Conservation (phyloP, 2,888 invertebrate genomes). For the Acanthoscelides obtectus region DNA sequence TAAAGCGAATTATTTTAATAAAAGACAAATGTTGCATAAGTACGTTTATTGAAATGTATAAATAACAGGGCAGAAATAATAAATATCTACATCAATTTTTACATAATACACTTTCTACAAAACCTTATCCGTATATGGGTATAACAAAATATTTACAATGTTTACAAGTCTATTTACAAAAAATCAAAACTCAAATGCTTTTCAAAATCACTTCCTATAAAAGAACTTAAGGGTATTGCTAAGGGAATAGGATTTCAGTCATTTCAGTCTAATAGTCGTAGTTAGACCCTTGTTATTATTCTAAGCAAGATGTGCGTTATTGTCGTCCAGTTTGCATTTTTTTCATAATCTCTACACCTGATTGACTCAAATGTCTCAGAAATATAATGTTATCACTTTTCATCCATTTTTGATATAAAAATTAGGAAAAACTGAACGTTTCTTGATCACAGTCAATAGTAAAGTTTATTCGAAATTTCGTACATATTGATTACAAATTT, state of each 20-base stretch:
- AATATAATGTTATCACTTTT: too few species aligned
- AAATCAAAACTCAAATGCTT: conserved; percentile 15
- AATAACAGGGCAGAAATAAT: conserved; percentile 37
- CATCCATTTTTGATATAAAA: too few species aligned
- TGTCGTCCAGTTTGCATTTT: not conserved
- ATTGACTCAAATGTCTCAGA: not conserved
- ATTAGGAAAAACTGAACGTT: too few species aligned
- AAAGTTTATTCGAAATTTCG: too few species aligned
- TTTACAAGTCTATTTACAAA: conserved; percentile 23
- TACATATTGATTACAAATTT: too few species aligned
- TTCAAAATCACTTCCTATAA: conserved; percentile 28
- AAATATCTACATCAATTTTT: conserved; percentile 38
- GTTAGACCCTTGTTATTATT: not conserved
- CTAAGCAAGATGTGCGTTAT: not conserved
- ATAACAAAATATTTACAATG: conserved; percentile 34
- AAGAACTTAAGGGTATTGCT: conserved; percentile 35
- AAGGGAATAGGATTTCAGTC: conserved; percentile 40
- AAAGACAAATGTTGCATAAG: conserved; percentile 18
- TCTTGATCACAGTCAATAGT: too few species aligned
- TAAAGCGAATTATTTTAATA: too few species aligned
- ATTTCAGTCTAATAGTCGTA: conserved; percentile 19
- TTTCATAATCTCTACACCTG: too few species aligned
- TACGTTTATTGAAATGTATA: conserved; percentile 35
- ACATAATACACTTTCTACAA: conserved; percentile 33
- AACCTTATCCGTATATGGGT: conserved; percentile 25